Conservation (phyloP, 37 sponge, comb jelly and placozoan species). For the Axinella damicornis region DNA sequence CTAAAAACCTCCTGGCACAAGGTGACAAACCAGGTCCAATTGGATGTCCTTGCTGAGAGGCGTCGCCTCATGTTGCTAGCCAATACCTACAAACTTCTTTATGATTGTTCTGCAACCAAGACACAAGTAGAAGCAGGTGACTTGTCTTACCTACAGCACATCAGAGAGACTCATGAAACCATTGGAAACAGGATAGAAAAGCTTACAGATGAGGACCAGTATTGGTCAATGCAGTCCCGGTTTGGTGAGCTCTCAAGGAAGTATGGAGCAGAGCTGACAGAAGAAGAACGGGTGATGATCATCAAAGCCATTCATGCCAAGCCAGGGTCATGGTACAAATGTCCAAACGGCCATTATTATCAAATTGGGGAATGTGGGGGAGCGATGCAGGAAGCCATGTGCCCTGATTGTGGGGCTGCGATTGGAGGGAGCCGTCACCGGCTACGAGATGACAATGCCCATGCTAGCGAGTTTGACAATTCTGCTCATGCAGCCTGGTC, state of each 20-base stretch:
- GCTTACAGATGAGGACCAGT: not conserved
- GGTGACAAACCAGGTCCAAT: not conserved
- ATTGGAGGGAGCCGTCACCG: conserved; percentile 16
- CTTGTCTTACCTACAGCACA: not conserved
- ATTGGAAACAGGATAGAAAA: not conserved
- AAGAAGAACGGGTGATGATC: conserved; percentile 1
- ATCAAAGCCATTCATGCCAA: not conserved
- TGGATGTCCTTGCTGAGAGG: not conserved
- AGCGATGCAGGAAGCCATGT: conserved; percentile 7
- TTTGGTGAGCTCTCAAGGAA: not conserved
- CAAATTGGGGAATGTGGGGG: conserved; percentile 25
- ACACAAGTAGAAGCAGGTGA: not conserved
- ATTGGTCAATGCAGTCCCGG: not conserved
- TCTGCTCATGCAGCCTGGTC: conserved; percentile 27
- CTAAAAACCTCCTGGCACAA: not conserved
- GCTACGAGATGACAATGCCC: conserved; percentile 1
- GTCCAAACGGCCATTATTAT: conserved; percentile 13
- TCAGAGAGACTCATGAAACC: not conserved
- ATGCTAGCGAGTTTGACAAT: conserved; percentile 19
- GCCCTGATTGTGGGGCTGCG: conserved; percentile 8
- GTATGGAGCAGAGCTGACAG: not conserved
- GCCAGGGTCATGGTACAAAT: conserved; percentile 25
- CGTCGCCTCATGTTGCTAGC: not conserved
- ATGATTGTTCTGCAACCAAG: not conserved
- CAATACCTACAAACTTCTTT: not conserved